These are phyloP conservation scores for Lytechinus variegatus DNA, from an alignment of 35 echinoderm and acorn worm genomes.

Conservation along the genomic window DNA sequence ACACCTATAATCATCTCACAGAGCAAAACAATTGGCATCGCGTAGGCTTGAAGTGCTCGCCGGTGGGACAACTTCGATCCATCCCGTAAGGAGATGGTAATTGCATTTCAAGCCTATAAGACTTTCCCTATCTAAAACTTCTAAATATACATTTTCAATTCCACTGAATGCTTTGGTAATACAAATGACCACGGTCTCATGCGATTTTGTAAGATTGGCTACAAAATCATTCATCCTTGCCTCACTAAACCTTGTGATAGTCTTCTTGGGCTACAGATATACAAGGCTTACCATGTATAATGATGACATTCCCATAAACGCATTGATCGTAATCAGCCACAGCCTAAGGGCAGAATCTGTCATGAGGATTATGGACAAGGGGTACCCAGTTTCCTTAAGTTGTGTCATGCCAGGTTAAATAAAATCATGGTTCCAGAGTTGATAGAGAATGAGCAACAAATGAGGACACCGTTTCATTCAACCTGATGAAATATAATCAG, in stretches of 20 bases:
- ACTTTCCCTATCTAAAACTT: background rate
- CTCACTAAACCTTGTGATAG: background rate
- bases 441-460: too few species aligned
- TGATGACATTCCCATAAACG: background rate
- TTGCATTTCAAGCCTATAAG: background rate
- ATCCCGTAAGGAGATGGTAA: background rate
- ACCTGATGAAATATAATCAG: too few species aligned
- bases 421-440: too few species aligned
- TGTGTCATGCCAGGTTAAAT: too few species aligned
- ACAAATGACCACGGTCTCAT: background rate
- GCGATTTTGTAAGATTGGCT: background rate
- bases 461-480: too few species aligned
- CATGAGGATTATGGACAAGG: too few species aligned
- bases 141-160: background rate
- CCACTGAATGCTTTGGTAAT: background rate
- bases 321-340: too few species aligned
- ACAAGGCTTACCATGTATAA: background rate
- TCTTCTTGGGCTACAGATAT: background rate
- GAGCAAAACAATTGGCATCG: background rate
- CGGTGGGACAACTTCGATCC: background rate
- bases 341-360: too few species aligned
- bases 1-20: background rate
- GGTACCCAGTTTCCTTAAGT: too few species aligned
- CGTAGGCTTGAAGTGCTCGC: background rate
- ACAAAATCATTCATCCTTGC: background rate